Base-by-base conservation (phyloP, 2,888 invertebrate genomes). In the Smittia sp. region DNA sequence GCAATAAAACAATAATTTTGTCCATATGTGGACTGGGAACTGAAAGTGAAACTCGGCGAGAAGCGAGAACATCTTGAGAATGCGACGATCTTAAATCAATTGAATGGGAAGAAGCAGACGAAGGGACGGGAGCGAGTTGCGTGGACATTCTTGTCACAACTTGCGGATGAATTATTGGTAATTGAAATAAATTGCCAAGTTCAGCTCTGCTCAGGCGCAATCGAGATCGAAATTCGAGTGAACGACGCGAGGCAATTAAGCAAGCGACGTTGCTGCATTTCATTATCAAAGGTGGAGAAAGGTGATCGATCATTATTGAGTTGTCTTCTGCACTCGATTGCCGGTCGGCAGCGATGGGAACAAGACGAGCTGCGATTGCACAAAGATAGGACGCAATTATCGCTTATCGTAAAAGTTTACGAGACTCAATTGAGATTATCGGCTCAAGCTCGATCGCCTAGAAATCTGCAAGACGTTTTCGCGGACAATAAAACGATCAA, bases 241-340 rank as follows among this genome's bases (percentile, higher is more conserved):
- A 58, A 11, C 9, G 18, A 13, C 22, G 58, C 11, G 13, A 32
- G 20, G 32, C 66, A 66, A 66, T 66, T 66, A 66, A 66, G 32
- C 15, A 38, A 18, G 27, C 38, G 66, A 66, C 38, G 20, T 66
- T 66, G 18, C 18, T 66, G 32, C 27, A 25, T 65, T 32, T 62
- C 39, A 6, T 13, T 66, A 66, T 66, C 66, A 46, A 66, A 66
- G 66, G 38, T 66, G 66, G 32, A 18, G 18, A 38, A 32, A 66
- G 66, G 66, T 66, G 66, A 66, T 66, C 66, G 32, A 66, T 32
- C 66, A 66, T 66, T 66, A 66, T 66, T 66, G 38, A 66, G 66
- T 20, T 32, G 66, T 66, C 62, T 25, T 63, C 25, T n/a, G 25
- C 24, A 25, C 25, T 63, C 15, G n/a, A 32, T 32, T 32, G 32